Evolutionary conservation across 1,140 invertebrate species (phyloP).

Genomic region (Bombus sibiricus): DNA sequence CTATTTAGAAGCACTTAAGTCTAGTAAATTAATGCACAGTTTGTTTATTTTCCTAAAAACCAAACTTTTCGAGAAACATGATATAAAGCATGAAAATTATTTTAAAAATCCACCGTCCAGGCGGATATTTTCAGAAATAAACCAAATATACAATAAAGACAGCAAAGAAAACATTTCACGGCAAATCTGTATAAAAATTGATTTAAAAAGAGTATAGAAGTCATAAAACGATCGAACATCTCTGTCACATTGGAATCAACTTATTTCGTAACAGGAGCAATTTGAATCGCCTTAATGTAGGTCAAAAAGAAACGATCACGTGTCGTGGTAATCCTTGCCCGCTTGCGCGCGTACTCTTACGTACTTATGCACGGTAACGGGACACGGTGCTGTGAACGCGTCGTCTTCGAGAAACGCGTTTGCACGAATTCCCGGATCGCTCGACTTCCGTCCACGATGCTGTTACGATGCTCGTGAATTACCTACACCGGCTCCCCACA

Average conservation of each 20-base stretch:
- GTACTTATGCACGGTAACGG: constrained; percentile 32
- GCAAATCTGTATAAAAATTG: no score
- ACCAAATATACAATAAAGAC: no score
- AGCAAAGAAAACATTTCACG: no score
- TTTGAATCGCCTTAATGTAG: constrained; percentile 2
- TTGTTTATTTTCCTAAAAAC: no score
- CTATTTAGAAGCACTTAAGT: no score
- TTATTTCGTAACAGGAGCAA: background rate
- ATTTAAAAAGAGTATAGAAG: no score
- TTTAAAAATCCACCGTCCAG: no score
- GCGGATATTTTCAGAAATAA: no score
- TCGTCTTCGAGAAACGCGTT: constrained; percentile 29
- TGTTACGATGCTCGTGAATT: constrained; percentile 4
- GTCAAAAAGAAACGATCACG: constrained; percentile 18
- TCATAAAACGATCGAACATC: background rate
- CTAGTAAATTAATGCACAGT: no score
- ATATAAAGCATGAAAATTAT: no score
- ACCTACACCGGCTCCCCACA: background rate
- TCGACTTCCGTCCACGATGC: constrained; percentile 39
- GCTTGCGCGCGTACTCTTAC: constrained; percentile 1
- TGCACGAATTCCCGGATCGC: constrained; percentile 43
- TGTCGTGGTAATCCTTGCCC: background rate
- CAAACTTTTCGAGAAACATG: no score
- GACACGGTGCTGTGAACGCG: constrained; percentile 13
- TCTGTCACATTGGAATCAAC: background rate